phyloP scores from a whole-genome alignment of 2,888 invertebrate genomes.

The Coecobrya sp. region DNA sequence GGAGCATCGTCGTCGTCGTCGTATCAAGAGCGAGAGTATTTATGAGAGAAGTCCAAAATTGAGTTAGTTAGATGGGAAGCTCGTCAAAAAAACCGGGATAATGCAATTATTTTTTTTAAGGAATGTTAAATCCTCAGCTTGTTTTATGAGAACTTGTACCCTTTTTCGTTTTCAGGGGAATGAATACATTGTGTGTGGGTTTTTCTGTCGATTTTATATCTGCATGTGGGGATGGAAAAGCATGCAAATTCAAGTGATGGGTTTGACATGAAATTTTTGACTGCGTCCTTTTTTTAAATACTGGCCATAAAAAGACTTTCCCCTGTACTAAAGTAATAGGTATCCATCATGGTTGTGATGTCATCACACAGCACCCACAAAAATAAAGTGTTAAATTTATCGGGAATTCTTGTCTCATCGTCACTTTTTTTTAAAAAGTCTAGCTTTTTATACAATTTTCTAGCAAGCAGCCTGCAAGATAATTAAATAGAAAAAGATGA shows the following conservation, averaged over 20 bases:
- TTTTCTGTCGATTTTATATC: slow-evolving; percentile 26
- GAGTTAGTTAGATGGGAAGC: slow-evolving; percentile 18
- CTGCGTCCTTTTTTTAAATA: not conserved
- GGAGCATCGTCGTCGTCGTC: not conserved
- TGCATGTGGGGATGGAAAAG: not conserved
- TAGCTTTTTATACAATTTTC: slow-evolving; percentile 17
- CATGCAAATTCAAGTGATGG: not conserved
- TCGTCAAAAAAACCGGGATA: slow-evolving; percentile 48
- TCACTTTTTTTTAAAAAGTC: not conserved
- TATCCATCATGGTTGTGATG: not conserved
- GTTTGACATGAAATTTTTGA: not conserved
- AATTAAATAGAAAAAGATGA: slow-evolving; percentile 50
- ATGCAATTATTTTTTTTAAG: slow-evolving; percentile 52
- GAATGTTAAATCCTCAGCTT: slow-evolving; percentile 40
- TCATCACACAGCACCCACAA: too few species aligned
- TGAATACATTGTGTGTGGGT: too few species aligned
- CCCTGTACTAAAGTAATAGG: not conserved
- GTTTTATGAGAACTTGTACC: slow-evolving; percentile 19
- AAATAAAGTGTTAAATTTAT: too few species aligned
- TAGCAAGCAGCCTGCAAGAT: slow-evolving; percentile 28
- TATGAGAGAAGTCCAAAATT: slow-evolving; percentile 27
- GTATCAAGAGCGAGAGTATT: not conserved
- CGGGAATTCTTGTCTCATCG: not conserved
- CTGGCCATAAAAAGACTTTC: not conserved
- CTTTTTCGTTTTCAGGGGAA: not conserved